Evolutionary conservation across 2,113 vertebrate species (phyloP).

Genomic region (Ascaphus truei): DNA sequence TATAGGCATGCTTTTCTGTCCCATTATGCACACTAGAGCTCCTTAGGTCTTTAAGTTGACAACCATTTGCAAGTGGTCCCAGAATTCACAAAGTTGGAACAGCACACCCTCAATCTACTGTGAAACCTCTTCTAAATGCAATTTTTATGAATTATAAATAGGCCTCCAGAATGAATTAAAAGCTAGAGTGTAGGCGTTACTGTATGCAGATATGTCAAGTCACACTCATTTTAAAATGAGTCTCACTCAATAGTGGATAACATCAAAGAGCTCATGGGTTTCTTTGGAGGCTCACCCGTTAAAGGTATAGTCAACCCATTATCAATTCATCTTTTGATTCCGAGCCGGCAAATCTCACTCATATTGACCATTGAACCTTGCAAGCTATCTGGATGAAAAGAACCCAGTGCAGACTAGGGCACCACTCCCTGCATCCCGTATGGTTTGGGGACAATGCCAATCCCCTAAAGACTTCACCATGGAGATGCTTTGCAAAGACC

Average conservation of each 20-base stretch:
- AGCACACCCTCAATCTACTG: too few relatives aligned
- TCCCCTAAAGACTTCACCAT: conserved; percentile 50
- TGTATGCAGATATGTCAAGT: not conserved
- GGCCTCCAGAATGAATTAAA: not conserved
- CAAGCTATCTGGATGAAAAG: conserved; percentile 14
- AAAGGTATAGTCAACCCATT: conserved; percentile 15
- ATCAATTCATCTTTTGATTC: conserved; percentile 19
- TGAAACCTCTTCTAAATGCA: not conserved
- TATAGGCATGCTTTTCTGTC: too few relatives aligned
- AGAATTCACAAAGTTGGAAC: too few relatives aligned
- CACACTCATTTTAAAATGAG: conserved; percentile 2
- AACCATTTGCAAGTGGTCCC: too few relatives aligned
- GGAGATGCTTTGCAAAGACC: conserved; percentile 49
- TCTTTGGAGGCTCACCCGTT: conserved; percentile 20
- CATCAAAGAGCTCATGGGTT: conserved; percentile 18
- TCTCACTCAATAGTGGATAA: conserved; percentile 2
- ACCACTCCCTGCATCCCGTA: conserved; percentile 17
- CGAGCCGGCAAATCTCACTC: conserved; percentile 11
- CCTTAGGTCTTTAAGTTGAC: too few relatives aligned
- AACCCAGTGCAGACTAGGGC: not conserved
- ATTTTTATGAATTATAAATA: conserved; percentile 11
- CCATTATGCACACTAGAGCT: too few relatives aligned
- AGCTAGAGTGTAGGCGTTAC: not conserved
- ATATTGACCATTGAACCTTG: conserved; percentile 19
- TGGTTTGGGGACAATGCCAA: conserved; percentile 35